Conservation (phyloP, 2,797 vertebrate species). For the Muscicapa comitata region DNA sequence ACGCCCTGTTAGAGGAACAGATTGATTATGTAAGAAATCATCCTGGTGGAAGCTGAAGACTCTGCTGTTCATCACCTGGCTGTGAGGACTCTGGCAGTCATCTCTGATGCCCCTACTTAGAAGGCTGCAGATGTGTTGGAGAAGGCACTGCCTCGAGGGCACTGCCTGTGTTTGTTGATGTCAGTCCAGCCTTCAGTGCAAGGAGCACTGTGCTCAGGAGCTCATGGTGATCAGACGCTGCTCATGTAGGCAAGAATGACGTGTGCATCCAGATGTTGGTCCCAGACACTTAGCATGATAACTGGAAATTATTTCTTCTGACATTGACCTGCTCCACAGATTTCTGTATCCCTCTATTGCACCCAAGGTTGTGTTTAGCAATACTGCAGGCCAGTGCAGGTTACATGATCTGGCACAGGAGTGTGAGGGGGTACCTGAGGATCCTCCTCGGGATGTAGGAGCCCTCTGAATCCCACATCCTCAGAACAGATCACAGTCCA, state of each 20-base stretch:
- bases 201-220: background rate
- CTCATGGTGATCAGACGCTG: background rate
- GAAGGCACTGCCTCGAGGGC: background rate
- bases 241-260: background rate
- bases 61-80: background rate
- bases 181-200: background rate
- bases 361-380: background rate
- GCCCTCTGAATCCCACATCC: background rate
- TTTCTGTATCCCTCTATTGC: background rate
- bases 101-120: background rate
- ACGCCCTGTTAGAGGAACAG: background rate
- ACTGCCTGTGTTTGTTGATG: rapidly evolving
- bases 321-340: background rate
- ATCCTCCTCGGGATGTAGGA: background rate
- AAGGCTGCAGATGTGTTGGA: background rate
- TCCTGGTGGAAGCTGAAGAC: background rate
- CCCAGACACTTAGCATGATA: background rate
- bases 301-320: background rate
- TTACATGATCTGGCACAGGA: background rate
- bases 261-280: background rate
- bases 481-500: background rate
- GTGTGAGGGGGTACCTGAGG: background rate
- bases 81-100: background rate
- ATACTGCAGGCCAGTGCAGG: background rate
- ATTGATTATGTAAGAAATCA: background rate